These are phyloP conservation scores for Corticium candelabrum DNA, from an alignment of 37 sponge, comb jelly and placozoan species.

Conservation along the genomic window DNA sequence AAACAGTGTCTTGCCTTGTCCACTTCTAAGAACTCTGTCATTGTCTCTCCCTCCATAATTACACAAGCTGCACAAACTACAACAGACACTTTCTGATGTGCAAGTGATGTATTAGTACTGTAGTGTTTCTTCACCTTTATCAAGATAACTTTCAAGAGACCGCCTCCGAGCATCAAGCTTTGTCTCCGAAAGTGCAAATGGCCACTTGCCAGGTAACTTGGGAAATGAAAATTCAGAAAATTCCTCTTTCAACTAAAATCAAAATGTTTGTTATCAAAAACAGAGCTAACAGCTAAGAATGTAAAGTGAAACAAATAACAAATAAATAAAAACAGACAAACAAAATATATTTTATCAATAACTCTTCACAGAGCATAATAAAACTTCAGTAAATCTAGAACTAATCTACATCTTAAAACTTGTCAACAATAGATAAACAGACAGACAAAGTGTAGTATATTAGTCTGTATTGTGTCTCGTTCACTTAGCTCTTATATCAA, in stretches of 20 bases:
- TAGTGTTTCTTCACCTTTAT: constrained; percentile 50
- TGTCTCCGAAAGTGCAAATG: constrained; percentile 67
- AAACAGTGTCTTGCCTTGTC: too few relatives aligned
- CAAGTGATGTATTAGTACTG: constrained; percentile 22
- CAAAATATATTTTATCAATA: too few relatives aligned
- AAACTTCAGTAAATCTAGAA: too few relatives aligned
- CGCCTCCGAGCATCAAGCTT: constrained; percentile 76
- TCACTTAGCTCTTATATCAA: too few relatives aligned
- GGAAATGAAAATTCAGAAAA: constrained; percentile 82
- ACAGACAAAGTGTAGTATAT: too few relatives aligned
- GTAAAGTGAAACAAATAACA: not conserved
- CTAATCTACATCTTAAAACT: too few relatives aligned
- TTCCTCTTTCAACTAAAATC: constrained; percentile 70
- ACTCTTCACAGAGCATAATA: too few relatives aligned
- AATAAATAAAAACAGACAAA: not conserved
- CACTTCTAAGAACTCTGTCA: constrained; percentile 66
- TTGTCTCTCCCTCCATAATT: constrained; percentile 67
- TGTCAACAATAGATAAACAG: too few relatives aligned
- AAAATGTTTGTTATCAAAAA: constrained; percentile 16
- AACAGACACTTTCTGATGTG: constrained; percentile 10
- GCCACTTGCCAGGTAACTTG: constrained; percentile 88
- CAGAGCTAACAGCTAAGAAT: constrained; percentile 22
- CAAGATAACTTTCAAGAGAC: constrained; percentile 77
- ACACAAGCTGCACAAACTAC: constrained; percentile 57
- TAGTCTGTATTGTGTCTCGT: too few relatives aligned